Conservation (phyloP, 2,888 invertebrate species). For the Eupithecia vulgata region DNA sequence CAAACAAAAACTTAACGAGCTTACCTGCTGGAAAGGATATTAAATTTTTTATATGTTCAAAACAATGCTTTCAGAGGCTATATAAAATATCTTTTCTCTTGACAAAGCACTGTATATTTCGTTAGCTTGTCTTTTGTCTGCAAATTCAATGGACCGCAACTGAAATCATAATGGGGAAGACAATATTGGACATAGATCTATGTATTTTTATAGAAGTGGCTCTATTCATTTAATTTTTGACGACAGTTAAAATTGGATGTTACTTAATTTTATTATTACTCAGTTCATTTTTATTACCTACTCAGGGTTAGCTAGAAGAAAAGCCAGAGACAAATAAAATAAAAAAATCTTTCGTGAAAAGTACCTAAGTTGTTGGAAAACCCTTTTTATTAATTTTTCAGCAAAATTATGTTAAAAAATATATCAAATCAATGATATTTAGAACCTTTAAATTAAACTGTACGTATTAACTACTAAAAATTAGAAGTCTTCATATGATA, state of each 20-base stretch:
- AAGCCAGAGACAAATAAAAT: not conserved
- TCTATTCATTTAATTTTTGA: not conserved
- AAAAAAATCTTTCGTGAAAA: too few species aligned
- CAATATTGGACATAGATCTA: slow-evolving; percentile 40
- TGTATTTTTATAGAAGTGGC: not conserved
- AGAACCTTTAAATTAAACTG: not conserved
- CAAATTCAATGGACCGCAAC: slow-evolving; percentile 65
- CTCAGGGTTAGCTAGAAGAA: not conserved
- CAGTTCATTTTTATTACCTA: not conserved
- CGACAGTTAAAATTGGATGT: not conserved
- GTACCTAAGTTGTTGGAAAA: too few species aligned
- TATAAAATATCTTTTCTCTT: slow-evolving; percentile 13
- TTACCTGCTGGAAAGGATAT: slow-evolving; percentile 9
- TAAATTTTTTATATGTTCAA: slow-evolving; percentile 10
- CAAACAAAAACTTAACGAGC: not conserved
- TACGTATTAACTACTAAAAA: not conserved
- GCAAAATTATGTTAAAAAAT: too few species aligned
- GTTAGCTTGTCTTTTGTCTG: slow-evolving; percentile 63
- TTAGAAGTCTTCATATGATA: too few species aligned
- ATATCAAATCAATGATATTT: too few species aligned
- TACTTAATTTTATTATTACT: not conserved
- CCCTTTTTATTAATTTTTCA: too few species aligned
- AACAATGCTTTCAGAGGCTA: slow-evolving; percentile 3
- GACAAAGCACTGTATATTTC: slow-evolving; percentile 49
- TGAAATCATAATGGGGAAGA: slow-evolving; percentile 66